A percentile compares a stretch with the other conserved stretches of the same genome.
These are phyloP conservation scores for Seladonia tumulorum DNA, from an alignment of 2,888 invertebrate genomes.

Conservation along the genomic window DNA sequence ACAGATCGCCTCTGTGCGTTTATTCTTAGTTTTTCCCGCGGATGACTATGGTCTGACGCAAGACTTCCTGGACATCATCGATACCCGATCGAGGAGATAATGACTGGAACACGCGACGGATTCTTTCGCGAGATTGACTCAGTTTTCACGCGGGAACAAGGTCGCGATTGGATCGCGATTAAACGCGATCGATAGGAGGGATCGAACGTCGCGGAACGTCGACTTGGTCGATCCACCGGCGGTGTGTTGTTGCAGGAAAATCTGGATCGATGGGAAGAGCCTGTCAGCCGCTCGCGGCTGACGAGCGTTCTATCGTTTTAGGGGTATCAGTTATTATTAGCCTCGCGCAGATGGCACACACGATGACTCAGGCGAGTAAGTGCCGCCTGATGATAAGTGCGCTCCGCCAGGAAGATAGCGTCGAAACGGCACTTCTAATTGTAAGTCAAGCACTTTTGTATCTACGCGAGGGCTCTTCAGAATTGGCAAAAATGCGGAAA, in stretches of 20 bases:
- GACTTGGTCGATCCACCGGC: background rate
- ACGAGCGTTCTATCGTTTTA: conserved; percentile 56
- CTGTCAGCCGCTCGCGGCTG: background rate
- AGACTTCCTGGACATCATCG: conserved; percentile 56
- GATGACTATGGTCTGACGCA: conserved; percentile 40
- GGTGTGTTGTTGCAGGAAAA: background rate
- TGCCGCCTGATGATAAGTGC: conserved; percentile 62
- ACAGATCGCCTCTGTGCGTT: background rate
- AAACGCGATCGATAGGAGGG: background rate
- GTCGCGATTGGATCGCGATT: conserved; percentile 16
- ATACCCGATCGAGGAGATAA: conserved; percentile 58
- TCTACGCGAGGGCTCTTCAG: conserved; percentile 15
- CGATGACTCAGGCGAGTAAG: conserved; percentile 66
- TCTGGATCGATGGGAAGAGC: conserved; percentile 10
- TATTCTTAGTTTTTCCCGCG: conserved; percentile 2
- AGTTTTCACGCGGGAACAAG: conserved; percentile 32
- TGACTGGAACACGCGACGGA: conserved; percentile 14
- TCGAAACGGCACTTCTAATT: conserved; percentile 45
- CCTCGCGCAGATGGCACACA: conserved; percentile 59
- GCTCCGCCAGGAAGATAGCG: conserved; percentile 57
- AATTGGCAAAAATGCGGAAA: background rate
- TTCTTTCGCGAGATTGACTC: conserved; percentile 35
- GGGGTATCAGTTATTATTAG: conserved; percentile 66
- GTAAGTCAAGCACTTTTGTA: conserved; percentile 29
- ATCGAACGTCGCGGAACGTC: background rate